Evolutionary conservation across 64 coral and sea anemone genomes (phyloP), one percentile per base, ranked within the genome.

Genomic region (Dendronephthya gigantea): DNA sequence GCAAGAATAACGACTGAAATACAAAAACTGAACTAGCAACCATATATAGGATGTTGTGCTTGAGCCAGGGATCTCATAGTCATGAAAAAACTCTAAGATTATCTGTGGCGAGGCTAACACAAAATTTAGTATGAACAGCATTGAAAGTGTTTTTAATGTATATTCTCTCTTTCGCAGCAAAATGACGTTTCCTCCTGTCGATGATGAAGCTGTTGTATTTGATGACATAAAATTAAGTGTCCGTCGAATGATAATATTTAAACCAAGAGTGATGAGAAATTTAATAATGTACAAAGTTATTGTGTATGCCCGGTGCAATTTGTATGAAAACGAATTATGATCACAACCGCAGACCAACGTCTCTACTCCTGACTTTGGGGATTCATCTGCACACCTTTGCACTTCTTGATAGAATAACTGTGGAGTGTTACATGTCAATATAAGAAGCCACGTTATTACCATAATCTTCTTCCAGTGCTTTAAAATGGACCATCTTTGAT

Each of bases 151-250:
- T 79, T 39, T 39, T 12, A 79, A 36, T 39, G 32, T 15, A 36
- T 17, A 12, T 35, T 79, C 37, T 35, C 72, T 29, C 14, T 35
- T 79, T 34, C 37, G 13, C 34, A 33, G 72, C 9, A 79, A 39
- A 79, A 79, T 79, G 8, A 33, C 72, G 28, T 35, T 79, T 79
- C 72, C 72, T 79, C 72, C 72, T 79, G 72, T n/a, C 16, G 41
- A 6, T 45, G 41, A 45, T 45, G 41, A 66, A 66, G 19, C 5
- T 66, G 58, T 30, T 5, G 19, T 66, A 66, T 79, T 79, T 39
- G 36, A 36, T 39, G 72, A 79, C 12, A 34, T 79, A 33, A 19
- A 39, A 39, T 39, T 15, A 29, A 79, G 72, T 34, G 9, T 35
- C 22, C 22, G 25, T 79, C 72, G 25, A 12, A 79, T 79, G 28